These are phyloP conservation scores for Nasua narica DNA, from an alignment of 2,797 vertebrate genomes.

Conservation along the genomic window DNA sequence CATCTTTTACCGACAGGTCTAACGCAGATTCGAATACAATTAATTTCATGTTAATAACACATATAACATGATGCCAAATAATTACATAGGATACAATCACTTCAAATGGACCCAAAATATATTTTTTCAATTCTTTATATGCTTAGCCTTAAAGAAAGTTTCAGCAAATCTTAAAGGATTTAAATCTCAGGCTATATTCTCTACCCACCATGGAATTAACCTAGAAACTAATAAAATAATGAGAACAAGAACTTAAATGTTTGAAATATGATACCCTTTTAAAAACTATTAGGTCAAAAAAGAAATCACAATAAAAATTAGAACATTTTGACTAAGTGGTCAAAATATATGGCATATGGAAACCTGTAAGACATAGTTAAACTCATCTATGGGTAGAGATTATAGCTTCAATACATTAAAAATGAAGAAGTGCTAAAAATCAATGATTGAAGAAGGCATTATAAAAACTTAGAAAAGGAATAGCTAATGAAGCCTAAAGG, in stretches of 20 bases:
- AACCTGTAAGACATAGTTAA: neutral
- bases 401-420: neutral
- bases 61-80: neutral
- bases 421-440: neutral
- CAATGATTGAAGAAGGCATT: neutral
- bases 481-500: neutral
- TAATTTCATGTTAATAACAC: neutral
- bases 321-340: neutral
- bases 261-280: neutral
- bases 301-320: neutral
- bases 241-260: neutral
- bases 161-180: neutral
- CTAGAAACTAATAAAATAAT: neutral
- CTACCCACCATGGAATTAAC: neutral
- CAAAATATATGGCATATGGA: neutral
- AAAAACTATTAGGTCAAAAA: neutral
- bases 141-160: neutral
- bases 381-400: neutral
- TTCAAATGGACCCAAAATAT: neutral
- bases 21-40: neutral
- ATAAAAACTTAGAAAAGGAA: neutral
- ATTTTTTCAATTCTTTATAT: neutral
- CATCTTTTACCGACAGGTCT: neutral
- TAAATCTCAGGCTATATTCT: neutral
- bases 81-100: neutral